phyloP scores from a whole-genome alignment of 2,888 invertebrate species.

The Ypsolopha sequella region DNA sequence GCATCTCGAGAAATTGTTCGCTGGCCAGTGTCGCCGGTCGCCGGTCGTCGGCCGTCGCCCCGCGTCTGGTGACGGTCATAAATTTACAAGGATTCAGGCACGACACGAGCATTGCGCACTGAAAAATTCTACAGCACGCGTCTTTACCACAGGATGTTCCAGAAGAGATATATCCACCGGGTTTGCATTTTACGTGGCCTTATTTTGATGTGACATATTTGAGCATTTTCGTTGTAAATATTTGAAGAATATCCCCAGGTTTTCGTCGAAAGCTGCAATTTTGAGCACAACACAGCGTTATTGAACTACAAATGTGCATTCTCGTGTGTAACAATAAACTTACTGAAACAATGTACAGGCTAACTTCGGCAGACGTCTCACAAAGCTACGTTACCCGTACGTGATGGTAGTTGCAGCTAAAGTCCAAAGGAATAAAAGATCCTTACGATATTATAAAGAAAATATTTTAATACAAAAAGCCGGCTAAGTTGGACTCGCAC shows the following conservation, averaged over 20 bases:
- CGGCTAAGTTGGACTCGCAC: too few relatives aligned
- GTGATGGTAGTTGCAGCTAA: too few relatives aligned
- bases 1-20: slow-evolving; percentile 39
- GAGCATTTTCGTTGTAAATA: slow-evolving; percentile 4
- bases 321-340: neutral
- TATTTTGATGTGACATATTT: slow-evolving; percentile 6
- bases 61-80: slow-evolving; percentile 34
- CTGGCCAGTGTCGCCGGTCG: slow-evolving; percentile 38
- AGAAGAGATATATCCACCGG: slow-evolving; percentile 2
- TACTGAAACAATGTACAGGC: neutral
- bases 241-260: neutral
- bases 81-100: slow-evolving; percentile 57
- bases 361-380: neutral
- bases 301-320: neutral
- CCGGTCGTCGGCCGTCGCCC: too few relatives aligned
- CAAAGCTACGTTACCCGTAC: neutral
- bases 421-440: too few relatives aligned
- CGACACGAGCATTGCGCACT: slow-evolving; percentile 53
- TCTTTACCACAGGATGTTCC: slow-evolving; percentile 25
- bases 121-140: slow-evolving; percentile 50
- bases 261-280: neutral
- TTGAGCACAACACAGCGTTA: neutral
- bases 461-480: too few relatives aligned
- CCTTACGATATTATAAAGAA: too few relatives aligned
- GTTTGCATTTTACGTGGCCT: slow-evolving; percentile 9